phyloP scores from a whole-genome alignment of 2,113 vertebrate genomes.

The Notiomystis cincta region DNA sequence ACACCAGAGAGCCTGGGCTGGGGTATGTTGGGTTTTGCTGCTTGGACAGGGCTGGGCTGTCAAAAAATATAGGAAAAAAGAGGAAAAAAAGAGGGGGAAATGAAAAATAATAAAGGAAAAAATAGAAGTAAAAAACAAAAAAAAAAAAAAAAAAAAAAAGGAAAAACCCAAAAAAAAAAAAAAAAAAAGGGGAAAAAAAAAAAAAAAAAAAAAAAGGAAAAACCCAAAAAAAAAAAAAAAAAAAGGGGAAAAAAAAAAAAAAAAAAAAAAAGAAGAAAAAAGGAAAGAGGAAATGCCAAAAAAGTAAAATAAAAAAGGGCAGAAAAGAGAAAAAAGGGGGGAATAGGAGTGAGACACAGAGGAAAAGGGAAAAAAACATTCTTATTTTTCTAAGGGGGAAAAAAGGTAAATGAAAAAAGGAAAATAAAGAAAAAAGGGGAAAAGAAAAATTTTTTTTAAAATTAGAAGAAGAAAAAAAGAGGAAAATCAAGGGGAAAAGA shows the following conservation, averaged over 20 bases:
- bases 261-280: accelerated
- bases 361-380: neutral
- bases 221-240: neutral
- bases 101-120: neutral
- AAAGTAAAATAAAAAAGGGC: neutral
- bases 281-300: neutral
- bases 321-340: too few species aligned
- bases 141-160: accelerated
- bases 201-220: accelerated
- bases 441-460: neutral
- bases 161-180: neutral
- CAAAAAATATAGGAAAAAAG: neutral
- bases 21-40: neutral
- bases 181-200: accelerated
- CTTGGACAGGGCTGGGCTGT: neutral
- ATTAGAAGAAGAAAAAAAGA: neutral
- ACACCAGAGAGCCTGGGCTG: neutral
- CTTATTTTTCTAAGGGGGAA: accelerated
- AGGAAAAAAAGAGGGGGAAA: accelerated
- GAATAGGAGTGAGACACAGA: neutral
- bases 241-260: neutral
- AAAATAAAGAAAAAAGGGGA: accelerated
- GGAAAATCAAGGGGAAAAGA: accelerated
- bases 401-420: accelerated
- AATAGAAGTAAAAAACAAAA: neutral